Evolutionary conservation across 2,888 invertebrate genomes (phyloP).

Genomic region (Cerastis leucographa): DNA sequence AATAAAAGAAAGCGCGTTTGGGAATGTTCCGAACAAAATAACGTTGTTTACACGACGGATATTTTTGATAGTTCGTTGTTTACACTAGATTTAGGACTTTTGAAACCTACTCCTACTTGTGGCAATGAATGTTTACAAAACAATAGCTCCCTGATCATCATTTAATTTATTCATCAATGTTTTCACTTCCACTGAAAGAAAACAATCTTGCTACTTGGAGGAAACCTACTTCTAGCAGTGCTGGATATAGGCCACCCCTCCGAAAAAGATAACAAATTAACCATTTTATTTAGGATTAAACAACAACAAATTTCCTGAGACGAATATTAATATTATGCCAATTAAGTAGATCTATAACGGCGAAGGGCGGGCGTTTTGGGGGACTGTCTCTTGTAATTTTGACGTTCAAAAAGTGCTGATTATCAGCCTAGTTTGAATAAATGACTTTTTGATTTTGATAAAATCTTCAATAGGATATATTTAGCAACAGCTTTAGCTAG

Average conservation of each 20-base stretch:
- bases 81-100: background rate
- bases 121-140: background rate
- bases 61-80: background rate
- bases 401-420: too few species aligned
- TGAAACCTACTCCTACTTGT: background rate
- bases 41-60: conserved; percentile 1
- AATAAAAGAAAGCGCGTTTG: background rate
- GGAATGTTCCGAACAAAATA: background rate
- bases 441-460: too few species aligned
- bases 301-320: conserved; percentile 2
- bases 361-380: too few species aligned
- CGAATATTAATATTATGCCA: conserved; percentile 17
- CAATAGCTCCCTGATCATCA: background rate
- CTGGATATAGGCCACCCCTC: background rate
- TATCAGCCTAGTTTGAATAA: too few species aligned
- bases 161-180: too few species aligned
- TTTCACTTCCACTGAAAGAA: background rate
- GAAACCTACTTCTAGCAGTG: background rate
- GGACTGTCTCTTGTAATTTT: too few species aligned
- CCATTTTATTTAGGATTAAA: background rate
- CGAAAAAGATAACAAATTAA: background rate
- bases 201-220: background rate
- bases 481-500: conserved; percentile 6
- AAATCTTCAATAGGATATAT: background rate
- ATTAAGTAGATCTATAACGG: background rate